These are phyloP conservation scores for Parauchenoglanis ngamensis DNA, from an alignment of 2,797 vertebrate species.

Conservation along the genomic window DNA sequence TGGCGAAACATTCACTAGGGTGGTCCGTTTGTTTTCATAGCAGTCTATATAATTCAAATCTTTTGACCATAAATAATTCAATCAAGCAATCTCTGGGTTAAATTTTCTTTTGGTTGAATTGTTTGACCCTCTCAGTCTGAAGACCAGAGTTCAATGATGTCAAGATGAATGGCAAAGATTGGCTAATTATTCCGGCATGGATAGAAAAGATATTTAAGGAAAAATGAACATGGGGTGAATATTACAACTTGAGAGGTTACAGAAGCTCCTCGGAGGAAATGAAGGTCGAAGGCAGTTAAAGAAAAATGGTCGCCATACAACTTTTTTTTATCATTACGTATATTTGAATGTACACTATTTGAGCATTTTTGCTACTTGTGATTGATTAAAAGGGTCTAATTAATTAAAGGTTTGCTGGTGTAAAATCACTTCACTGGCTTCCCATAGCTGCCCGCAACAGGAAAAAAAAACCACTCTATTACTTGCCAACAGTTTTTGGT, in stretches of 20 bases:
- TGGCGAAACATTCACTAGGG: background rate
- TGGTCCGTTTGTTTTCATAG: background rate
- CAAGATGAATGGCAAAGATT: background rate
- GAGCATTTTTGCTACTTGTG: background rate
- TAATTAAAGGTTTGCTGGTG: background rate
- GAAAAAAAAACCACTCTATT: no score
- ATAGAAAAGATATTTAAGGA: background rate
- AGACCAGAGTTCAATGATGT: no score
- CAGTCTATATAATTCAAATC: background rate
- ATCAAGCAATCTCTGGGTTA: background rate
- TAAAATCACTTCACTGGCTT: background rate
- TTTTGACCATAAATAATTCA: background rate
- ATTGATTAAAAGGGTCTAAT: background rate
- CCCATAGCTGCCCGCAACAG: no score
- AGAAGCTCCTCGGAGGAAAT: background rate
- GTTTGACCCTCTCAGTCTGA: background rate
- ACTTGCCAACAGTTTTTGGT: no score
- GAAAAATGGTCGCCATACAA: background rate
- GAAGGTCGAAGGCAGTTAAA: background rate
- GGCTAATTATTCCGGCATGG: background rate
- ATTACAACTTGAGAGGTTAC: background rate
- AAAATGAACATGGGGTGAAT: background rate
- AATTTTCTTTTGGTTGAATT: background rate
- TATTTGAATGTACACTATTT: background rate
- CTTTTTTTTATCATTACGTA: background rate